phyloP scores from a whole-genome alignment of 2,113 vertebrate genomes.

The Electrona antarctica region DNA sequence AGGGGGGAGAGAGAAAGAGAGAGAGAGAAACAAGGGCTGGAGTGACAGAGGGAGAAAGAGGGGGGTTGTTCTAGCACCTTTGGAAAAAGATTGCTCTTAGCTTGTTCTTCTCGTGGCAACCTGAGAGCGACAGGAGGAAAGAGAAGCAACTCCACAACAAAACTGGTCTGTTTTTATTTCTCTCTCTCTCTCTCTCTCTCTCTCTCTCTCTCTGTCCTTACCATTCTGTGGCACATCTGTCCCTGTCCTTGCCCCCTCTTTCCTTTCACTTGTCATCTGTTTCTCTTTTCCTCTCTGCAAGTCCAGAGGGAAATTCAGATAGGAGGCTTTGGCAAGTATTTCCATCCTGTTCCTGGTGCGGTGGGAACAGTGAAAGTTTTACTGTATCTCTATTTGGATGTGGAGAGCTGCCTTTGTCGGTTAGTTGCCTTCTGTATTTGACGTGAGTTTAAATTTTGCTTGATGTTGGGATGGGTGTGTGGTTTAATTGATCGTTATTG shows the following conservation, averaged over 20 bases:
- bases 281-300: constrained; percentile 55
- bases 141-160: constrained; percentile 6
- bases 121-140: constrained; percentile 25
- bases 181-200: constrained; percentile 17
- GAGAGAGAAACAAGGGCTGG: constrained; percentile 32
- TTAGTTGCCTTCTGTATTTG: too few relatives aligned
- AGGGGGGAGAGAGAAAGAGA: constrained; percentile 15
- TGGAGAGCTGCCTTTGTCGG: background rate
- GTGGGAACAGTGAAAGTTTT: constrained; percentile 52
- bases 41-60: constrained; percentile 28
- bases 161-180: constrained; percentile 34
- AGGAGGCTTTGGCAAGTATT: constrained; percentile 36
- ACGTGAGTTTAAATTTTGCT: background rate
- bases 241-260: constrained; percentile 26
- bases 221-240: constrained; percentile 27
- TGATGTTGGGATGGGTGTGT: too few relatives aligned
- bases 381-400: background rate
- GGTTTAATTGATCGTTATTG: background rate
- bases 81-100: constrained; percentile 73
- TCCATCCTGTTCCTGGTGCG: constrained; percentile 61
- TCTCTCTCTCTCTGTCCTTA: constrained; percentile 10
- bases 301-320: constrained; percentile 15
- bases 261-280: constrained; percentile 54
- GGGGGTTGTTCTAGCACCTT: constrained; percentile 67
- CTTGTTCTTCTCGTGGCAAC: constrained; percentile 57